Base-by-base conservation (phyloP, 2,797 vertebrate genomes). In the Dendrocincla fuliginosa region DNA sequence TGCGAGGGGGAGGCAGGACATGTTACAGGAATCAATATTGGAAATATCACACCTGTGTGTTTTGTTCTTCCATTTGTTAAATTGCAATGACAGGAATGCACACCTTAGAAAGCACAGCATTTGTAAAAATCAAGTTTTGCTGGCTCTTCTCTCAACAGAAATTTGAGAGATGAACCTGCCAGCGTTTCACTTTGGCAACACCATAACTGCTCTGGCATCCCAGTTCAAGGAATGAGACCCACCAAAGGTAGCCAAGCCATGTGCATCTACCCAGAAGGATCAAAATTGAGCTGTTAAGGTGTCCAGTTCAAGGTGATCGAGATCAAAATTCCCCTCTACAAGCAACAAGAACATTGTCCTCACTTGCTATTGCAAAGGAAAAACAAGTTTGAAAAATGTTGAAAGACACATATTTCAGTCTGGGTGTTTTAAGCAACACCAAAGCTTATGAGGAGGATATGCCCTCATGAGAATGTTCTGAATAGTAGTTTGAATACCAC, bases 31-130 rank as follows among this genome's bases (percentile, higher is more conserved):
- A 47, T 5, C 44, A 59, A 15, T 53, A 56, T 1, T 32, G 15
- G 46, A 69, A 70, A 81, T 5, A 44, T 7, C 16, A 46, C 0
- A 2, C 5, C 19, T 33, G 5, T 22, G 9, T 2, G 0, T 32
- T 90, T 65, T 35, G 4, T 71, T 73, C 63, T 76, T 69, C 42
- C 27, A 23, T 57, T 35, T 84, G 15, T 61, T 76, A 76, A 63
- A 41, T 10, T 50, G 70, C 55, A 81, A 35, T 7, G 25, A 46
- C 9, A 84, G 56, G 80, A 87, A 61, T 16, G 20, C 18, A 70
- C 22, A 70, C 15, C 22, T 49, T 52, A 89, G 47, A 35, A 85
- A 70, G 18, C 5, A 55, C 5, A 33, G 46, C 32, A 9, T 25
- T 78, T 20, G 9, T 30, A 6, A 44, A 90, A 73, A 77, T 35